Evolutionary conservation across 2,888 invertebrate species (phyloP), one percentile per base, ranked within the genome.

Genomic region (Drosophila macrospina): DNA sequence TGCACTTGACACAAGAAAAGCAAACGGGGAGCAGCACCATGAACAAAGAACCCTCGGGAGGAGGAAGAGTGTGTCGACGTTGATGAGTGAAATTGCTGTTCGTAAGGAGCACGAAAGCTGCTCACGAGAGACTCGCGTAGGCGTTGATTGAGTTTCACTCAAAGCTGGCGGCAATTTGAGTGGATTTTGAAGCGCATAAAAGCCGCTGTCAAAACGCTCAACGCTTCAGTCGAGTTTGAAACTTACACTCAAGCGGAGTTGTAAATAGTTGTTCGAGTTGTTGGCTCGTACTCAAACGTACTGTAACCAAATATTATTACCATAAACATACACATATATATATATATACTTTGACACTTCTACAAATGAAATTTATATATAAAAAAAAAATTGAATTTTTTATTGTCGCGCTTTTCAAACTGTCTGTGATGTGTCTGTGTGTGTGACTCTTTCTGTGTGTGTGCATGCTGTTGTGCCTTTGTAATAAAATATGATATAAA

Each of bases 261-360:
- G 84, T 88, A 87, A 89, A 89, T 88, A 87, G 89, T 73, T 64
- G 82, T 89, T 85, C 91, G 91, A 89, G 90, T 89, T 89, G 88
- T 90, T 90, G 89, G 90, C 91, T 91, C 91, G 91, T 90, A 91
- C 91, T 91, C 91, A 91, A 91, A 91, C 89, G 91, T 91, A 91
- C 84, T 84, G 90, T 88, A 89, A 79, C 71, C 56, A 52, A 71
- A 72, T 74, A 64, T 62, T 56, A 16, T 62, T 64, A 55, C 36
- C 26, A 44, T 57, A 65, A 30, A 67, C 24, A 56, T 8, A 34
- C 10, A n/a, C 51, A 47, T 15, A 41, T 8, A 61, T 32, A 36
- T n/a, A 52, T 2, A 51, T 1, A 69, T 20, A 52, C 15, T 52
- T 30, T 7, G 8, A 51, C 11, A 15, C 34, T 47, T 57, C 48